Evolutionary conservation across 2,888 invertebrate genomes (phyloP), one percentile per base, ranked within the genome.

Genomic region (Melanostoma mellinum): DNA sequence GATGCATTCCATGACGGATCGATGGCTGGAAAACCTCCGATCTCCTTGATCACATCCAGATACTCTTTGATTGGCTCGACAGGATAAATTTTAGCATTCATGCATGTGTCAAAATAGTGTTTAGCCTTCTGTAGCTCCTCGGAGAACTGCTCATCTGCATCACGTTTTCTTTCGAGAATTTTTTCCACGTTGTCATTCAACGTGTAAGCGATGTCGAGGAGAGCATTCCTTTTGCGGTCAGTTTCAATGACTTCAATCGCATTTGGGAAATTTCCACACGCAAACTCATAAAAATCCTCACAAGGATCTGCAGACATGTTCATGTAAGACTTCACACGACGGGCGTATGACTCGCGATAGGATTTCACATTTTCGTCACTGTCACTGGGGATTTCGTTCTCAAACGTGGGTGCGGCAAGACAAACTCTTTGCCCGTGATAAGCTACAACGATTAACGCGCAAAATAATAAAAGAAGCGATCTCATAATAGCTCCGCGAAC

Each of bases 1-100:
- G 87, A 74, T 2, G 87, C 76, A 30, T 86, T 80, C 52, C 89
- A 87, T 0, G 85, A 35, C 0, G 84, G 73, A 32, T 90, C 88
- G 0, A 90, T 79, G 0, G 91, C 91, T 3, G 90, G 90, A 61
- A 90, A 90, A 1, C 90, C 90, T 61, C 91, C 90, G 52, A 90
- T 86, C 2, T 87, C 79, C 58, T 87, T 87, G 79, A 90, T 86
- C 52, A 89, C 87, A 33, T 81, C 67, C 61, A 90, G 84, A 86
- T 89, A 90, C 69, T 88, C 89, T 44, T 87, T 75, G 4, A 87
- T 87, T 4, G 87, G 88, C 53, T 85, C 80, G 53, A 87, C 53
- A 5, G 90, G 89, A 78, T 86, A 86, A 5, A 89, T 85, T 1
- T 87, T 85, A 36, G 90, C 88, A 5, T 36, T 55, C 3, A 87